Conservation (phyloP, 2,888 invertebrate genomes). For the Branchipolynoe longqiensis region DNA sequence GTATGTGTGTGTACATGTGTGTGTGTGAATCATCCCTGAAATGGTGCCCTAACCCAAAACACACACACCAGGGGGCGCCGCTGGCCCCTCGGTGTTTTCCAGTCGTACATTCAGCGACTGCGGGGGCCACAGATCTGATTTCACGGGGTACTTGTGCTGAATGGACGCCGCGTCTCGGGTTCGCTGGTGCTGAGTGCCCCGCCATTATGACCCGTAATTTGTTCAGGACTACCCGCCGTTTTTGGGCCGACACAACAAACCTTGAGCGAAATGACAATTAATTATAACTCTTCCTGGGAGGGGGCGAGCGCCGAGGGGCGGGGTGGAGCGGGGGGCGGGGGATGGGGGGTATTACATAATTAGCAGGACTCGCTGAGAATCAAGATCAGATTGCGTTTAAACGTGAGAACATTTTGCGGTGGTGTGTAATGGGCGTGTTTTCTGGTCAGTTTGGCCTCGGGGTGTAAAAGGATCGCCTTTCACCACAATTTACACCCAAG, state of each 20-base stretch:
- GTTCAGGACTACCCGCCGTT: constrained; percentile 9
- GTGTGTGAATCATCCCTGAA: no score
- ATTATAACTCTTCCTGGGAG: constrained; percentile 38
- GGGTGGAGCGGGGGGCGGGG: neutral
- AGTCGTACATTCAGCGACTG: constrained; percentile 5
- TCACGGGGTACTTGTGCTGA: constrained; percentile 8
- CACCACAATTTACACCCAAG: no score
- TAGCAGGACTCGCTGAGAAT: constrained; percentile 42
- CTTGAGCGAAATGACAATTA: constrained; percentile 45
- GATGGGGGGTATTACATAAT: constrained; percentile 30
- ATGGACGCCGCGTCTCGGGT: constrained; percentile 14
- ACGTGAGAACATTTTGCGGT: constrained; percentile 25
- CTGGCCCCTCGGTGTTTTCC: no score
- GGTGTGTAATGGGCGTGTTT: neutral
- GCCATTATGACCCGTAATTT: constrained; percentile 35
- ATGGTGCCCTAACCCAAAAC: no score
- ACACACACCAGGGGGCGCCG: no score
- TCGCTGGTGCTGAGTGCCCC: constrained; percentile 31
- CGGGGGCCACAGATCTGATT: constrained; percentile 17
- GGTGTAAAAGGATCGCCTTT: constrained; percentile 25
- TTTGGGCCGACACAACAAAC: neutral
- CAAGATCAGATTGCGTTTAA: constrained; percentile 51
- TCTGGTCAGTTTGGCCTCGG: constrained; percentile 44
- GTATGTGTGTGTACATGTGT: no score
- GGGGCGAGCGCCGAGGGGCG: neutral